Evolutionary conservation across 2,797 vertebrate genomes (phyloP).

Genomic region (Sarcophilus harrisii): DNA sequence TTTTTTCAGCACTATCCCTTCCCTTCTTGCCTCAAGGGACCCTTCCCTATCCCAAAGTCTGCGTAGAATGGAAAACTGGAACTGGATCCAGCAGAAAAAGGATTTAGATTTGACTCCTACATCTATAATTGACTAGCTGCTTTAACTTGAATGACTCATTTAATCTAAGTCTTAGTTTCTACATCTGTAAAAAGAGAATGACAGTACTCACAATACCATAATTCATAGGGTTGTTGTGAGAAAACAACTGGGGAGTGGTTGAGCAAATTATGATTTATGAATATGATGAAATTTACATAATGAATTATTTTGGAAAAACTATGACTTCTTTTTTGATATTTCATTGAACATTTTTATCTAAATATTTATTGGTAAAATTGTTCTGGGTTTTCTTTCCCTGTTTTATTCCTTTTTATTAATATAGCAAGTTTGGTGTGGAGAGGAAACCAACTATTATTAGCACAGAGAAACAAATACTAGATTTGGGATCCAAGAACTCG

Average conservation of each 20-base stretch:
- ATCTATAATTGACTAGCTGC: not conserved
- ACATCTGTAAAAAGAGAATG: slow-evolving; percentile 1
- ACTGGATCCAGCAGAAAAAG: not conserved
- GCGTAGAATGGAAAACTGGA: slow-evolving; percentile 27
- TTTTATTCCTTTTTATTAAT: not conserved
- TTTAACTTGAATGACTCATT: not conserved
- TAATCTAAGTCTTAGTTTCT: not conserved
- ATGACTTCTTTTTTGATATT: not conserved
- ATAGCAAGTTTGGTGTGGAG: not conserved
- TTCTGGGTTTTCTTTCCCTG: not conserved
- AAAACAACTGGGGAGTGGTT: not conserved
- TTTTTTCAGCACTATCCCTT: no score
- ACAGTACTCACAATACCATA: not conserved
- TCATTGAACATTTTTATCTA: not conserved
- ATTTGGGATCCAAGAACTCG: not conserved
- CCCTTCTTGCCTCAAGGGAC: not conserved
- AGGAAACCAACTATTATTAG: not conserved
- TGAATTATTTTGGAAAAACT: not conserved
- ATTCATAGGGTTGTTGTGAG: slow-evolving; percentile 17
- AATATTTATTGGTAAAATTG: not conserved
- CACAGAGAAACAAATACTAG: not conserved
- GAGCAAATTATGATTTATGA: not conserved
- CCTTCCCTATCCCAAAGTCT: slow-evolving; percentile 10
- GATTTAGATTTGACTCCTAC: not conserved
- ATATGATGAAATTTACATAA: not conserved